These are phyloP conservation scores for Tipula unca DNA, from an alignment of 2,888 invertebrate species.

Conservation along the genomic window DNA sequence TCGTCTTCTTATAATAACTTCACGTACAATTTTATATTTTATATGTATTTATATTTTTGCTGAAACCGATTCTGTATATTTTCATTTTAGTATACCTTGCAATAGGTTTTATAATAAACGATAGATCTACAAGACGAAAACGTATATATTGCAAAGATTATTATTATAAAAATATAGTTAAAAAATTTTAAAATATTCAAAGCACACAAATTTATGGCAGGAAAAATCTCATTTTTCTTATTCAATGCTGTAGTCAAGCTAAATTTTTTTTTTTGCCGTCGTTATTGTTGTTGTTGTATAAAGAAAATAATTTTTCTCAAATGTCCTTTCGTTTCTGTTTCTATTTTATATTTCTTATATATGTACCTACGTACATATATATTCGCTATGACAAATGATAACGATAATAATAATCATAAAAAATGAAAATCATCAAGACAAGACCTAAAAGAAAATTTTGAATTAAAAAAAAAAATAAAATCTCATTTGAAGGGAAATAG, in stretches of 20 bases:
- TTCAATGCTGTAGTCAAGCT: neutral
- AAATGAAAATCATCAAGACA: neutral
- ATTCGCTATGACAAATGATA: neutral
- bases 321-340: neutral
- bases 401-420: neutral
- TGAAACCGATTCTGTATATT: neutral
- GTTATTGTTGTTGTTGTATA: neutral
- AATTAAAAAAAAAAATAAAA: neutral
- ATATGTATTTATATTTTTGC: neutral
- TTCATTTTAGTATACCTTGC: neutral
- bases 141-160: neutral
- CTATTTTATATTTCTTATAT: neutral
- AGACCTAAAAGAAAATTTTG: neutral
- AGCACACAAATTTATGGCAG: neutral
- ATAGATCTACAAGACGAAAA: neutral
- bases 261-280: neutral
- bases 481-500: neutral
- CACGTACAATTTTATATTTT: neutral
- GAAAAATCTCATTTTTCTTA: neutral
- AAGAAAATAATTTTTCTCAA: neutral
- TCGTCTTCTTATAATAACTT: neutral
- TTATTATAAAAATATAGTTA: neutral
- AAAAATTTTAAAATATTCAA: neutral
- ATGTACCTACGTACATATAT: neutral
- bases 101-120: neutral